Percentiles rank a stretch among this genome's conserved stretches.
These are phyloP conservation scores for Acestrorhynchus altus DNA, from an alignment of 2,797 vertebrate species.

Conservation along the genomic window DNA sequence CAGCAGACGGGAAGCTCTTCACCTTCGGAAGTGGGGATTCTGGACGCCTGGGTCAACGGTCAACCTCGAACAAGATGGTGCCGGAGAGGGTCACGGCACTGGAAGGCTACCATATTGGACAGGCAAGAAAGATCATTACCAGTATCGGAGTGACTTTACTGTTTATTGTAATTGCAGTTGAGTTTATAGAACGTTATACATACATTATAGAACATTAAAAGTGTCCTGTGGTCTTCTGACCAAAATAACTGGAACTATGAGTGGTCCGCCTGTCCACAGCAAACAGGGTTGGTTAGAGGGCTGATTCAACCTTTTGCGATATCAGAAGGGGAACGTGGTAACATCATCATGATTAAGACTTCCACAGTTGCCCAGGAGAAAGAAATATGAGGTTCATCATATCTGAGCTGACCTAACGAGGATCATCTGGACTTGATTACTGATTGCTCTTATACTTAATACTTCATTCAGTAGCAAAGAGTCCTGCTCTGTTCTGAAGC, in stretches of 20 bases:
- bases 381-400: not conserved
- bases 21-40: constrained; percentile 86
- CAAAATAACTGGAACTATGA: no score
- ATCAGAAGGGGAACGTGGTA: not conserved
- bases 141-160: no score
- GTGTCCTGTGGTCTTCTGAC: no score
- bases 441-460: no score
- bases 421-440: not conserved
- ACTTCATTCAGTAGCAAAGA: no score
- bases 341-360: not conserved
- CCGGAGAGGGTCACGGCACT: constrained; percentile 82
- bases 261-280: no score
- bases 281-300: not conserved
- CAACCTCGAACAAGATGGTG: constrained; percentile 84
- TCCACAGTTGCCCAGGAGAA: not conserved
- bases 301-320: not conserved
- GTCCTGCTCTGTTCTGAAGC: no score
- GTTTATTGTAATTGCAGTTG: no score
- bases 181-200: no score
- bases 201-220: no score
- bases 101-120: constrained; percentile 80
- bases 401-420: not conserved
- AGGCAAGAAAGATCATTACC: constrained; percentile 64
- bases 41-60: constrained; percentile 82
- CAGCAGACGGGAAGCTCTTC: constrained; percentile 83